Evolutionary conservation across 2,888 invertebrate genomes (phyloP).

Genomic region (Drosophila crucigera): DNA sequence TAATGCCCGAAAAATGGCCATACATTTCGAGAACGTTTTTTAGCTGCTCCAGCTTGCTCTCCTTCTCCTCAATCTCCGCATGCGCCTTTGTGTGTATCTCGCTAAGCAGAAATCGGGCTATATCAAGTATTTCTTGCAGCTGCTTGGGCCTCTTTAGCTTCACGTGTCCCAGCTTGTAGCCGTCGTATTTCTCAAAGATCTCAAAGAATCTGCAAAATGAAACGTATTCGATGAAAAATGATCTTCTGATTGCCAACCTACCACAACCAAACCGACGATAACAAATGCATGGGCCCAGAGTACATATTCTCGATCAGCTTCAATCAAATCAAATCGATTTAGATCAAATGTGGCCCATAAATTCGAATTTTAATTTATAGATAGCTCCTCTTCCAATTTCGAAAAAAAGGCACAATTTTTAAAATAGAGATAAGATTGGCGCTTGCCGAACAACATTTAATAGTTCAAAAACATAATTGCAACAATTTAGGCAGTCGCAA

Average conservation of each 20-base stretch:
- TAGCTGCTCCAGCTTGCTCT: constrained; percentile 97
- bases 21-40: constrained; percentile 99
- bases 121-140: constrained; percentile 98
- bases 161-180: constrained; percentile 97
- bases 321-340: not conserved
- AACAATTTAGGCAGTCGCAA: not conserved
- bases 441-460: not conserved
- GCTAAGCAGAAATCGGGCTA: constrained; percentile 94
- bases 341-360: not conserved
- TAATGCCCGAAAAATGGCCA: constrained; percentile 99
- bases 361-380: not conserved
- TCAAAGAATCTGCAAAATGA: constrained; percentile 93
- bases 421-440: not conserved
- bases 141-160: constrained; percentile 99
- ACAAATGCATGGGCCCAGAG: not conserved
- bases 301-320: not conserved
- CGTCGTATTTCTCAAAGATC: constrained; percentile 98
- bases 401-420: not conserved
- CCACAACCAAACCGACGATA: not conserved
- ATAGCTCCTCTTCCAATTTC: not conserved
- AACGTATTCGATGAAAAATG: not conserved
- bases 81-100: constrained; percentile 96
- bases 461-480: not conserved
- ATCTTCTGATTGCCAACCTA: not conserved
- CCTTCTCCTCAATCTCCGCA: constrained; percentile 97